Conservation (phyloP, 2,113 vertebrate genomes). For the Gymnogyps californianus region DNA sequence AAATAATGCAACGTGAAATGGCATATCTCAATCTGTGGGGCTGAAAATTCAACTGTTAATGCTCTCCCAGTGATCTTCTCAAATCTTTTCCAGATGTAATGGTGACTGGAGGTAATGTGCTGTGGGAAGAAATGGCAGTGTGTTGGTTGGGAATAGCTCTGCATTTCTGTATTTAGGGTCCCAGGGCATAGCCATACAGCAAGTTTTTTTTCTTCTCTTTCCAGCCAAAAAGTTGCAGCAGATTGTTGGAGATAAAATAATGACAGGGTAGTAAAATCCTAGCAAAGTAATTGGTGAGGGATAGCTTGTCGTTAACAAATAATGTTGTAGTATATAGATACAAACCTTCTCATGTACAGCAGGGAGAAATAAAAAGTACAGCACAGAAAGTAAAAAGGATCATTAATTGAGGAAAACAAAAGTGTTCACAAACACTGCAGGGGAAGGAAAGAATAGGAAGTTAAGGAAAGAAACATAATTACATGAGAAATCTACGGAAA, state of each 20-base stretch:
- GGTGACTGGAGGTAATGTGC: neutral
- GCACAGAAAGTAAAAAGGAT: neutral
- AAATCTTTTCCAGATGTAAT: neutral
- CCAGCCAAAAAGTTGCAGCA: neutral
- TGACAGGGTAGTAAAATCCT: neutral
- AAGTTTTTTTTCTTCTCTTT: neutral
- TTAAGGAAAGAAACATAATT: neutral
- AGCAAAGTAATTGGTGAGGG: neutral
- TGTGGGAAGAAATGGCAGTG: neutral
- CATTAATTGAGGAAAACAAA: neutral
- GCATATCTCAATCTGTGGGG: neutral
- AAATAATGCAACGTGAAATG: neutral
- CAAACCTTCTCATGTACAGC: neutral
- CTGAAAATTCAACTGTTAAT: neutral
- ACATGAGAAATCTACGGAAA: neutral
- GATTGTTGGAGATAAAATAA: neutral
- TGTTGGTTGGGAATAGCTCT: neutral
- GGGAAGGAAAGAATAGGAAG: neutral
- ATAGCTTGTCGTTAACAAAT: neutral
- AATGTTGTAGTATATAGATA: neutral
- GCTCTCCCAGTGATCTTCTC: neutral
- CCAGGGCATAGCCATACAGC: neutral
- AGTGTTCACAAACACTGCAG: neutral
- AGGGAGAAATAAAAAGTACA: constrained; percentile 1
- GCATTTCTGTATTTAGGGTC: neutral